A percentile compares a stretch with the other conserved stretches of the same genome.
These are phyloP conservation scores for Salminus brasiliensis DNA, from an alignment of 2,113 vertebrate genomes.

Conservation along the genomic window DNA sequence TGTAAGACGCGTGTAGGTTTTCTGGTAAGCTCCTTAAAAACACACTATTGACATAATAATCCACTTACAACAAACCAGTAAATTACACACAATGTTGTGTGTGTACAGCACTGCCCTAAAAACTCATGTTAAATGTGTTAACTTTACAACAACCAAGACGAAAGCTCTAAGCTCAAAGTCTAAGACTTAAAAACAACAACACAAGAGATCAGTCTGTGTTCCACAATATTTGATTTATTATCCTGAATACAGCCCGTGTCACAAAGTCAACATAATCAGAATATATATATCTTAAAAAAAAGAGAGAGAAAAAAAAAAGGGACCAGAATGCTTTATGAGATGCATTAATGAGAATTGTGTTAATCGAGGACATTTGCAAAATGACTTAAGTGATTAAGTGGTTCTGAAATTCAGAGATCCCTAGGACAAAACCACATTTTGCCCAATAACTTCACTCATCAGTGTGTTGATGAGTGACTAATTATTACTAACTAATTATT, in stretches of 20 bases:
- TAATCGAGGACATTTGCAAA: neutral
- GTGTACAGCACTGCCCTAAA: no score
- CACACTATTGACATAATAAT: no score
- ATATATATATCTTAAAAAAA: slow-evolving; percentile 26
- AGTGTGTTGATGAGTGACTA: neutral
- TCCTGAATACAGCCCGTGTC: slow-evolving; percentile 51
- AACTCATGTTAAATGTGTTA: no score
- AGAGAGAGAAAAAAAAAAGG: slow-evolving; percentile 24
- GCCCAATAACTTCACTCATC: neutral
- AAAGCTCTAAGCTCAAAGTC: neutral
- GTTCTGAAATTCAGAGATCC: neutral
- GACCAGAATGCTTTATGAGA: slow-evolving; percentile 22
- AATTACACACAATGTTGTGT: no score
- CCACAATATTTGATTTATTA: slow-evolving; percentile 55
- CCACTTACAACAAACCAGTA: no score
- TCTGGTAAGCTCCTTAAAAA: no score
- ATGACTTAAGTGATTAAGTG: no score
- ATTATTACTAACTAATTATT: no score
- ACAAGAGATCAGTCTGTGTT: slow-evolving; percentile 41
- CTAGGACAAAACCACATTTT: neutral
- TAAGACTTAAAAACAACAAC: neutral
- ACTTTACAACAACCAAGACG: no score
- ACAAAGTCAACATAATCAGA: slow-evolving; percentile 49
- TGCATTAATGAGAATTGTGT: slow-evolving; percentile 10
- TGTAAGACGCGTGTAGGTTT: no score